Evolutionary conservation across 2,797 vertebrate species (phyloP).

Genomic region (Pangasius krempfi): DNA sequence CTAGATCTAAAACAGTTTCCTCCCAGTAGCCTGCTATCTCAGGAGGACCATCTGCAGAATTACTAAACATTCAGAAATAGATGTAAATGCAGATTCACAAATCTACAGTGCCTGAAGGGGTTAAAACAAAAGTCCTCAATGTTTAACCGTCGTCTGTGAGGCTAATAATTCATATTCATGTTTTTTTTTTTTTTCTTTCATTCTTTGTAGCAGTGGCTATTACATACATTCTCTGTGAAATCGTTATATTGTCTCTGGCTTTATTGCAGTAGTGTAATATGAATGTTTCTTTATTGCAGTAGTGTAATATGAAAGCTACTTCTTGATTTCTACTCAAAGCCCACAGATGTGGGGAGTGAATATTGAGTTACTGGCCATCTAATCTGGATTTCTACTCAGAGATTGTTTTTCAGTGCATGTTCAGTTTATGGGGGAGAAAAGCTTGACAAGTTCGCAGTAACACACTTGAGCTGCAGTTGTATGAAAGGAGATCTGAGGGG

Average conservation of each 20-base stretch:
- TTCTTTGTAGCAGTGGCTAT: neutral
- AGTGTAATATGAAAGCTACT: neutral
- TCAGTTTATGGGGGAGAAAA: conserved; percentile 4
- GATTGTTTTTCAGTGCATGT: conserved; percentile 20
- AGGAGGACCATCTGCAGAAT: conserved; percentile 1
- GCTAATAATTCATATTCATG: conserved; percentile 14
- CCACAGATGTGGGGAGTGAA: conserved; percentile 13
- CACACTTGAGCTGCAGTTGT: conserved; percentile 38
- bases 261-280: neutral
- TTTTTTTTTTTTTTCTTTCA: neutral
- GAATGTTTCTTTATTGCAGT: neutral
- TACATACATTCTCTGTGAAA: conserved; percentile 31
- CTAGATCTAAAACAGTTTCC: neutral
- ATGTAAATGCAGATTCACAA: neutral
- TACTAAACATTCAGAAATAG: neutral
- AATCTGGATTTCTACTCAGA: conserved; percentile 35
- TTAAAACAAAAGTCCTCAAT: neutral
- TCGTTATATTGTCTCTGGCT: conserved; percentile 29
- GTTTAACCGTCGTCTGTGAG: conserved; percentile 19
- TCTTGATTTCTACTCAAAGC: conserved; percentile 24
- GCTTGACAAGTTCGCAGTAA: neutral
- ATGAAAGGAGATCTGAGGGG: conserved; percentile 27
- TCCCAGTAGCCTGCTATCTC: neutral
- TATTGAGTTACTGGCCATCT: conserved; percentile 3
- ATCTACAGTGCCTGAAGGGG: conserved; percentile 18